Conservation (phyloP, 1,140 invertebrate genomes). For the Aphelenchoides avenae region DNA sequence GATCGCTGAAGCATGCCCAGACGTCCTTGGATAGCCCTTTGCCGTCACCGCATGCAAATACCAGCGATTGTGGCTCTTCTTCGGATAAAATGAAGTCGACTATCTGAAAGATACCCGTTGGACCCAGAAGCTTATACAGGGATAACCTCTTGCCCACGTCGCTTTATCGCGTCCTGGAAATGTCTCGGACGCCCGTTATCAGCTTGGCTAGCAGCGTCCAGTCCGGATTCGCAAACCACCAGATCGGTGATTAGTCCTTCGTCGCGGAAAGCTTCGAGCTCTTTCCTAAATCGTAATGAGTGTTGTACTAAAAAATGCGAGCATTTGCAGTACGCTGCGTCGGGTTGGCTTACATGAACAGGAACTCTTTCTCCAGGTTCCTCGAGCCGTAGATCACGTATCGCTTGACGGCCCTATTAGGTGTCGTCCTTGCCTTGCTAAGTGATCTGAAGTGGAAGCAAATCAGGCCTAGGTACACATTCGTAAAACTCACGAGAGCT, state of each 20-base stretch:
- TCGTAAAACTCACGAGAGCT: slow-evolving; percentile 17
- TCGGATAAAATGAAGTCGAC: slow-evolving; percentile 21
- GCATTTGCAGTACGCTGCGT: background rate
- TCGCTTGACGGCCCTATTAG: slow-evolving; percentile 24
- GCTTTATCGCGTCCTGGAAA: slow-evolving; percentile 61
- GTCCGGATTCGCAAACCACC: slow-evolving; percentile 60
- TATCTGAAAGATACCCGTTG: background rate
- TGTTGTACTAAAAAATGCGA: background rate
- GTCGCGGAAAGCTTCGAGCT: slow-evolving; percentile 54
- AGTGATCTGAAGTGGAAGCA: no score
- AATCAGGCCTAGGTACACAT: no score
- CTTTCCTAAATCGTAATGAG: slow-evolving; percentile 52
- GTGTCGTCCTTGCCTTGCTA: no score
- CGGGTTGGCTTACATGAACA: slow-evolving; percentile 56
- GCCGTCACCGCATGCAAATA: slow-evolving; percentile 64
- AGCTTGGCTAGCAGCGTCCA: background rate
- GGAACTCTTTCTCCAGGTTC: slow-evolving; percentile 60
- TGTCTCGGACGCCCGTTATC: slow-evolving; percentile 51
- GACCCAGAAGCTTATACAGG: slow-evolving; percentile 16
- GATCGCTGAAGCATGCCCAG: slow-evolving; percentile 59
- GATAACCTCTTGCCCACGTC: slow-evolving; percentile 44
- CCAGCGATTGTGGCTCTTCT: slow-evolving; percentile 15
- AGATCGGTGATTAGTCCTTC: slow-evolving; percentile 58
- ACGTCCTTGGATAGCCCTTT: slow-evolving; percentile 63
- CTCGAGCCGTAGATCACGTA: slow-evolving; percentile 63